Base-by-base conservation (phyloP, 1,140 invertebrate species). In the Polypedilum vanderplanki region DNA sequence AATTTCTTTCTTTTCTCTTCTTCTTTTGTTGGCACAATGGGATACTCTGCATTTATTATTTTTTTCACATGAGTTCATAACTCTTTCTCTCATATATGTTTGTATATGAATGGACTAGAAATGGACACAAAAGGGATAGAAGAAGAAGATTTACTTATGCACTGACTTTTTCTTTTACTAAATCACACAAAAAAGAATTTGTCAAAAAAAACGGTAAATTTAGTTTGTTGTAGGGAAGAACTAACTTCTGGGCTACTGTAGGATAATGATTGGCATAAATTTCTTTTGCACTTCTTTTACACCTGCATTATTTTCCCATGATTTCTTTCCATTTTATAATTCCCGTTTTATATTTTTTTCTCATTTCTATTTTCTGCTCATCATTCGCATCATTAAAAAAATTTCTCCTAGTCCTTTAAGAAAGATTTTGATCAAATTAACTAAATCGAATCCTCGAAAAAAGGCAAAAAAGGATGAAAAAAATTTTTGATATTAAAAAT, bases 241-340 rank as follows among this genome's bases (percentile, higher is more conserved):
- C 46, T n/a, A n/a, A n/a, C n/a, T n/a, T n/a, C 12, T 12, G 46
- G 15, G n/a, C 46, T 57, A 57, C 46, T 15, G 41, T 46, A n/a
- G 24, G 24, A 33, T 1, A 15, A 12, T 57, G 46, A 57, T 57
- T 57, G 46, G 46, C 46, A 57, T 57, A 57, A 57, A 57, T n/a
- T 57, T 57, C 46, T 57, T n/a, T 70, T 70, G 65, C 65, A 70
- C 8, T 15, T 12, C n/a, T 57, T 70, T 20, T 70, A 70, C 65
- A 70, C 65, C 65, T 70, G 65, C 65, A 70, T 22, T 18, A 70
- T 70, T 70, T 70, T 70, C 65, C 65, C 65, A 70, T 70, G 65
- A 22, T 22, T 33, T 33, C 24, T 33, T 33, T 5, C 5, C 24
- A 3, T 3, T 57, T 70, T 70, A 70, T 70, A 22, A 70, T 18